A percentile compares a stretch with the other conserved stretches of the same genome.
phyloP scores from a whole-genome alignment of 2,113 vertebrate species.

The Mormyrus iriodes region DNA sequence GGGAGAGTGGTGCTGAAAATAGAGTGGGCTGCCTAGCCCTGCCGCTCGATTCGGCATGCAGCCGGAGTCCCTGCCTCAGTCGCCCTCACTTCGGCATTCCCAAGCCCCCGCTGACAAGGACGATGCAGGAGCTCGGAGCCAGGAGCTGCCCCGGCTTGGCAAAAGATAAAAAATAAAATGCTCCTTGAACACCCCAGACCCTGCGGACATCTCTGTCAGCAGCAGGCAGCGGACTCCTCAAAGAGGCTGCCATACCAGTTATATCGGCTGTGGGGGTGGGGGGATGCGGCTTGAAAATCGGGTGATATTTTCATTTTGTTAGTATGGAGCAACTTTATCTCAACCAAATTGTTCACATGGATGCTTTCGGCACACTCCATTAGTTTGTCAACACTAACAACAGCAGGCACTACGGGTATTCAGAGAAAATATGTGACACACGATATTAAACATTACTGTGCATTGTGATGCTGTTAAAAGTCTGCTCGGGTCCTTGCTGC shows the following conservation, averaged over 20 bases:
- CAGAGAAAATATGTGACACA: background rate
- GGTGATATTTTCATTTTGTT: background rate
- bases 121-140: background rate
- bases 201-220: background rate
- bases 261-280: background rate
- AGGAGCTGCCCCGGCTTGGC: background rate
- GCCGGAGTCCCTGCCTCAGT: conserved; percentile 39
- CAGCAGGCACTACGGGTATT: background rate
- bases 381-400: background rate
- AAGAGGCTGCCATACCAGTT: background rate
- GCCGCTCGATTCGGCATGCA: conserved; percentile 59
- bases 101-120: background rate
- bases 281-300: background rate
- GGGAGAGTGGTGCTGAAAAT: conserved; percentile 59
- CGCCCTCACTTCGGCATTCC: conserved; percentile 6
- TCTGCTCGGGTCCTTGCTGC: background rate
- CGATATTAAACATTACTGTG: background rate
- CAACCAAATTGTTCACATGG: background rate
- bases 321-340: background rate
- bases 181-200: background rate
- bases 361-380: background rate
- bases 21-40: conserved; percentile 47
- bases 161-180: background rate
- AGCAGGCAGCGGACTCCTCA: background rate
- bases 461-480: background rate